Percentiles rank a stretch among this genome's conserved stretches.
phyloP scores from a whole-genome alignment of 2,113 vertebrate species.

The Phaethon lepturus region DNA sequence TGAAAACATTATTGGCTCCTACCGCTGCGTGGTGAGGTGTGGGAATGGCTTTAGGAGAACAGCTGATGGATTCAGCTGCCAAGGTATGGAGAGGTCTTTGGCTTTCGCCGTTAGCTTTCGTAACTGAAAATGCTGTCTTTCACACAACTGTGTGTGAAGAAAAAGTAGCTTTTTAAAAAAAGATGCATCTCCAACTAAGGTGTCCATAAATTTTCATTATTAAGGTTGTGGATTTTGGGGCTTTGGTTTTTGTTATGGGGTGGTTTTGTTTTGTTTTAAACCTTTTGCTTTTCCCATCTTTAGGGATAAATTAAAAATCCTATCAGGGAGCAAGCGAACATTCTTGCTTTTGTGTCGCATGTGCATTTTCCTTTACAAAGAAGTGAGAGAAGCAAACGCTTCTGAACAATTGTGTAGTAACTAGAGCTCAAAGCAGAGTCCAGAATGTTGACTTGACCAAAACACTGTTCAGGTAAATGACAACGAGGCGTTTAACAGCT shows the following conservation, averaged over 20 bases:
- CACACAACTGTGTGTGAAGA: no score
- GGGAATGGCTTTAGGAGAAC: slow-evolving; percentile 87
- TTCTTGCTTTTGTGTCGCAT: neutral
- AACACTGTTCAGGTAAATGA: neutral
- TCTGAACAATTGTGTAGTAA: neutral
- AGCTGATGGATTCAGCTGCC: slow-evolving; percentile 86
- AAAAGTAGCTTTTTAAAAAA: no score
- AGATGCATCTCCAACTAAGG: fast-evolving
- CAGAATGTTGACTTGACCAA: neutral
- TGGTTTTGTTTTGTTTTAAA: neutral
- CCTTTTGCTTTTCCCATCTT: neutral
- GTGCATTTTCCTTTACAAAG: neutral
- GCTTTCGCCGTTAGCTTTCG: neutral
- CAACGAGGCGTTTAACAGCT: neutral
- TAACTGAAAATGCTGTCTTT: neutral
- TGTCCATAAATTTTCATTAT: neutral
- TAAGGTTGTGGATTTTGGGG: fast-evolving
- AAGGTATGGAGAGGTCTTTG: slow-evolving; percentile 74
- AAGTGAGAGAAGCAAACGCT: neutral
- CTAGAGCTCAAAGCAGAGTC: neutral
- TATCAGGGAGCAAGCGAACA: neutral
- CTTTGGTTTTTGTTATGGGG: neutral
- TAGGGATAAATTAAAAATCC: neutral
- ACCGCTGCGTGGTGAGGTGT: slow-evolving; percentile 86
- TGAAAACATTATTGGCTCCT: slow-evolving; percentile 90